Base-by-base conservation (phyloP, 2,113 vertebrate genomes). In the Irena cyanogastra region DNA sequence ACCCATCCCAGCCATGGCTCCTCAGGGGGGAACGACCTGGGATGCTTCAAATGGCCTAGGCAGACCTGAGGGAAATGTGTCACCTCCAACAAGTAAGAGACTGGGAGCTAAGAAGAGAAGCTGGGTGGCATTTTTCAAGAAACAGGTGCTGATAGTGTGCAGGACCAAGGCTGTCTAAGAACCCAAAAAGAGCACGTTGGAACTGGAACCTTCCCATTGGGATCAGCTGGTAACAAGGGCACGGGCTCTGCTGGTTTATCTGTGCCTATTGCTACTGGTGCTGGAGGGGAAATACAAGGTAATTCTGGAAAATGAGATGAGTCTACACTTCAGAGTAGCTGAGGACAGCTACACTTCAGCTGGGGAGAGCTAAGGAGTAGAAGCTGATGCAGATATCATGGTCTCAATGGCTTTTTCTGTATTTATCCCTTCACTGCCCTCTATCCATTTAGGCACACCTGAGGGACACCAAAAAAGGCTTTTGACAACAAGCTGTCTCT, bases 1-100 rank as follows among this genome's bases (percentile, higher is more conserved):
- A 35, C 18, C 35, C 33, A n/a, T 13, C 60, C 61, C 64, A 69
- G 39, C n/a, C 76, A 6, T 0, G 16, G 65, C 5, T 21, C 63
- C n/a, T 0, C 0, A 33, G 3, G 11, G 60, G 11, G 3, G 1
- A 63, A 70, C 57, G 13, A 54, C 28, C 39, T 20, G 20, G 37
- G 28, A 26, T 22, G 33, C 59, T 65, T 26, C 63, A 28, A n/a
- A 22, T 20, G 56, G 33, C 69, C 61, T n/a, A 3, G 63, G 49
- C 6, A 57, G 44, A 35, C 41, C 49, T 7, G 15, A 23, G 63
- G 54, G 13, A 65, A 86, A 9, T 3, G 27, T 41, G 17, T n/a
- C 37, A 70, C 31, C 19, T 83, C 42, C 13, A 53, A 31, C 2
- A 52, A 49, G 33, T 5, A 26, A 64, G 63, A 80, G 27, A 4